These are phyloP conservation scores for Blastomussa wellsi DNA, from an alignment of 92 coral and sea anemone species.

Conservation along the genomic window DNA sequence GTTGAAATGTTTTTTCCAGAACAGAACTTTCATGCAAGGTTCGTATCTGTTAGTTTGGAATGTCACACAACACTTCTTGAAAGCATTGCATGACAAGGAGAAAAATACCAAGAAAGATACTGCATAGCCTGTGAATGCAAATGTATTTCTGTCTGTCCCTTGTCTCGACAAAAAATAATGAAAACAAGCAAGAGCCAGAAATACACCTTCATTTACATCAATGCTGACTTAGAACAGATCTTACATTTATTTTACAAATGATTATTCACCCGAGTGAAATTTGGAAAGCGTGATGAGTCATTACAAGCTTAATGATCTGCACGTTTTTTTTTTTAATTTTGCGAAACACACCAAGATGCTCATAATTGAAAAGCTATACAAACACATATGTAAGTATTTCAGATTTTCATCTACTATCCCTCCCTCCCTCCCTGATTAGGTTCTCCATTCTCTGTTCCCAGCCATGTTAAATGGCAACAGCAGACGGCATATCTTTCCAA, in stretches of 20 bases:
- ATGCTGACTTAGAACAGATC: not conserved
- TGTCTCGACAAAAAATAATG: no score
- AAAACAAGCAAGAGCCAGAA: no score
- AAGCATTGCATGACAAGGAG: not conserved
- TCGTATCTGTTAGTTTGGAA: not conserved
- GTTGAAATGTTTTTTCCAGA: not conserved
- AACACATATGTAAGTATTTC: not conserved
- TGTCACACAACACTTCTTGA: not conserved
- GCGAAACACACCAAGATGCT: not conserved
- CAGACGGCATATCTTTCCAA: not conserved
- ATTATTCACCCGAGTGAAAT: not conserved
- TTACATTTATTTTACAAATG: conserved; percentile 11
- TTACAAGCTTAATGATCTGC: not conserved
- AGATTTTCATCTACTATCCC: not conserved
- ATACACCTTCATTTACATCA: no score
- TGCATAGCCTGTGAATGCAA: no score
- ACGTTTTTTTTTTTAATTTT: no score
- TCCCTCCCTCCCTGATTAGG: not conserved
- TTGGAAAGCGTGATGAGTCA: conserved; percentile 8
- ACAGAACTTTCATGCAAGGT: not conserved
- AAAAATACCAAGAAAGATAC: not conserved
- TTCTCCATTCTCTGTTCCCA: not conserved
- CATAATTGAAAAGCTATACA: not conserved
- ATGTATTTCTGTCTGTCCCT: no score
- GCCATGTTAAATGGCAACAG: not conserved